Base-by-base conservation (phyloP, 1,140 invertebrate species). In the Drosophila arawakana region DNA sequence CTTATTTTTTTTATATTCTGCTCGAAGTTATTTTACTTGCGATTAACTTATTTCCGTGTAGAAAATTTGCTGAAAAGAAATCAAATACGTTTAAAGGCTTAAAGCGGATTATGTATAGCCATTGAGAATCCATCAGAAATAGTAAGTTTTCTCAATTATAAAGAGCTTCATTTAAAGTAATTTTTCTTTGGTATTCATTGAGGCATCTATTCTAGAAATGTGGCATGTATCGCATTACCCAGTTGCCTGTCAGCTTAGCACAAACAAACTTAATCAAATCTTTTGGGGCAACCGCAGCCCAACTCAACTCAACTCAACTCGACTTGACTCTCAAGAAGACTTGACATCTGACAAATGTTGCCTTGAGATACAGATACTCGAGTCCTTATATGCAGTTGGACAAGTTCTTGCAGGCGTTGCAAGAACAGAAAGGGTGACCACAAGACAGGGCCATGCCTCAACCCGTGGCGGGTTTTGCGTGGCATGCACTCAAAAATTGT, bases 231-330 rank as follows among this genome's bases (percentile, higher is more conserved):
- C 52, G 44, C 61, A 57, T 80, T 69, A 50, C 63, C 61, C 52
- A 59, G 7, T 52, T 54, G 44, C 3, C 18, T 74, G 58, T 54
- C 60, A 66, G 34, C 52, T 59, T 71, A 44, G 39, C 47, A 18
- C 35, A 61, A 57, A 66, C 66, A 77, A 80, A 83, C 83, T 86
- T 88, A 80, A 80, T 83, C 70, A 82, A 86, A 88, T 82, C 76
- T 73, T 69, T 82, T 72, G 83, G 73, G 78, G 75, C 65, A 78
- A 75, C 80, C 80, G 66, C 79, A 86, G 79, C 69, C 82, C 76
- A 72, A 63, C 73, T 83, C 76, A 79, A 67, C 37, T 76, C 76
- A 72, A 63, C 73, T 83, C 76, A 79, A 67, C 37, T 76, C 44
- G 71, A 52, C 46, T 37, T 25, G 30, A 34, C 11, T 30, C 60